These are phyloP conservation scores for Pluvialis apricaria DNA, from an alignment of 2,113 vertebrate species.

Conservation along the genomic window DNA sequence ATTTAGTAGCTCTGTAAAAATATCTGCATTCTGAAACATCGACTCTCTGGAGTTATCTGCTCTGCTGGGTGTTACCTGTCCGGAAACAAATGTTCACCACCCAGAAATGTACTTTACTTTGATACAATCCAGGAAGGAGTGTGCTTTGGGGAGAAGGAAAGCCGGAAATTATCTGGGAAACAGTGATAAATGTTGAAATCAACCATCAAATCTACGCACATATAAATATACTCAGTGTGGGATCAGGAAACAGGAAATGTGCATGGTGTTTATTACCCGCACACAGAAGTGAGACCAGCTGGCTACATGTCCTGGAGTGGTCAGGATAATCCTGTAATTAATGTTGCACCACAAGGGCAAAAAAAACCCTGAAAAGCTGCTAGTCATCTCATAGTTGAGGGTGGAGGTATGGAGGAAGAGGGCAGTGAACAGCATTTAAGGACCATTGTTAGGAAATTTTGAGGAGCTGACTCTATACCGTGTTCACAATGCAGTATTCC, in stretches of 20 bases:
- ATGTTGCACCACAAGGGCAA: background rate
- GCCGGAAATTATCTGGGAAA: conserved; percentile 18
- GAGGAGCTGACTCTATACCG: background rate
- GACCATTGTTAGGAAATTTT: background rate
- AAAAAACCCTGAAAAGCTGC: background rate
- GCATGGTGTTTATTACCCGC: background rate
- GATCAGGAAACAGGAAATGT: conserved; percentile 59
- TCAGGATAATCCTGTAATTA: conserved; percentile 27
- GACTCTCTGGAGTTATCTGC: background rate
- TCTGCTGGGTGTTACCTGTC: conserved; percentile 44
- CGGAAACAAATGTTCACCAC: conserved; percentile 18
- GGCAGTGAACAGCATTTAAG: background rate
- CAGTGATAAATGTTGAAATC: conserved; percentile 47
- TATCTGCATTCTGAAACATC: background rate
- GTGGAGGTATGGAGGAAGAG: background rate
- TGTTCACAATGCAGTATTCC: background rate
- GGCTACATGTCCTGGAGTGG: background rate
- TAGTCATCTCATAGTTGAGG: background rate
- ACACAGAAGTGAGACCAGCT: background rate
- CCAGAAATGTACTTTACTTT: conserved; percentile 43
- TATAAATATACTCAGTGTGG: conserved; percentile 30
- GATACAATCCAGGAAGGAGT: conserved; percentile 32
- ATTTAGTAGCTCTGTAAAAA: background rate
- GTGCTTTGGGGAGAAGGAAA: conserved; percentile 18
- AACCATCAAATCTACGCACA: background rate